Evolutionary conservation across 1,140 invertebrate species (phyloP), one percentile per base, ranked within the genome.

Genomic region (Xylocopa sonorina): DNA sequence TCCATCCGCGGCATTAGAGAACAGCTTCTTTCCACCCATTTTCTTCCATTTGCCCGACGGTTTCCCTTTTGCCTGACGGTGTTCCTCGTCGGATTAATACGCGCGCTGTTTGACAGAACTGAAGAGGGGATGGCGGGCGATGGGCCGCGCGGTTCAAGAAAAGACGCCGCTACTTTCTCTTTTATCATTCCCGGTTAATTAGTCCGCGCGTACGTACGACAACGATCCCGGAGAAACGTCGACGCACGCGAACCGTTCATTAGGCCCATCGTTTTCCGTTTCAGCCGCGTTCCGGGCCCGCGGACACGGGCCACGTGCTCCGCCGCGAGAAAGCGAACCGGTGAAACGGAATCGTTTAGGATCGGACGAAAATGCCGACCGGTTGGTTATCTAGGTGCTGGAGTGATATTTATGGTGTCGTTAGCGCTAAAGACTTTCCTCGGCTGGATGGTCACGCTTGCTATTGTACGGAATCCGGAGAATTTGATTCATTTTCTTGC

Each of bases 181-280:
- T 77, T 78, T 78, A 71, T 76, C 63, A 68, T 76, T 67, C 66
- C 14, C 53, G 67, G 9, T 78, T 78, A 78, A 78, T 78, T 78
- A 78, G 75, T 71, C 73, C 73, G 38, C 16, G 3, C 27, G 53
- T 75, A 57, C 7, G 38, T 48, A 38, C 62, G 55, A 29, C 55
- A 78, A 51, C 53, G 43, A 50, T 2, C 32, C 58, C 16, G 6
- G 60, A 62, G 75, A 78, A 78, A 71, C 55, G 55, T 58, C 60
- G 32, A 34, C 32, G 55, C 75, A 78, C 75, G 75, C 75, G 75
- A 78, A 50, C 32, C 55, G 55, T 60, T 71, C 75, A 71, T 78
- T 78, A 78, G 48, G 46, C 32, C 43, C 75, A 71, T 78, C 75
- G 34, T 69, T 58, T 41, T 57, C 51, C n/a, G 75, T 16, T 53